Conservation (phyloP, 2,888 invertebrate species). For the Emmelina monodactyla region DNA sequence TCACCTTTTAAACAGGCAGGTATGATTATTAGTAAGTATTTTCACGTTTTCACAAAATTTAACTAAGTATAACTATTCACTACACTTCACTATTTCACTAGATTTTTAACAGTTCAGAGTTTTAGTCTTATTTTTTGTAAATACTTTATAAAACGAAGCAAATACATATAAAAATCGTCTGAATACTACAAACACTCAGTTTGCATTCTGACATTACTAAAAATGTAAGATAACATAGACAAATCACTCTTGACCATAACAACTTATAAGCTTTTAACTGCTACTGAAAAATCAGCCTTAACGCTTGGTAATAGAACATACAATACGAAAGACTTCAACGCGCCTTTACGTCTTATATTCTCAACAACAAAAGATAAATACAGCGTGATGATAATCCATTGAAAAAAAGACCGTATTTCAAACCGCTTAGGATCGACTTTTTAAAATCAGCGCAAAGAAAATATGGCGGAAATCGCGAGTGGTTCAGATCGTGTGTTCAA, state of each 20-base stretch:
- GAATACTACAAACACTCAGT: constrained; percentile 34
- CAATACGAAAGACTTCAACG: constrained; percentile 13
- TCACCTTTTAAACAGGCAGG: too few relatives aligned
- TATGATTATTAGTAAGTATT: background rate
- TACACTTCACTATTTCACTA: too few relatives aligned
- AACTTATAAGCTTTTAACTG: constrained; percentile 7
- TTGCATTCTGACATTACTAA: constrained; percentile 58
- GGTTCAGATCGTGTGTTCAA: too few relatives aligned
- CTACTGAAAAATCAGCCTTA: constrained; percentile 20
- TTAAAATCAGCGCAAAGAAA: too few relatives aligned
- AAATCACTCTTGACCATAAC: constrained; percentile 21
- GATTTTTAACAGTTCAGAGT: background rate
- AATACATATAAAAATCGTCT: too few relatives aligned
- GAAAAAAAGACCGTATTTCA: too few relatives aligned
- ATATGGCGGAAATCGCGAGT: constrained; percentile 10
- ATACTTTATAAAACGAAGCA: too few relatives aligned
- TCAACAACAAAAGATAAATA: constrained; percentile 36
- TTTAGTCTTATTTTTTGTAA: constrained; percentile 12
- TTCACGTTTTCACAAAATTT: background rate
- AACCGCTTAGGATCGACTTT: too few relatives aligned
- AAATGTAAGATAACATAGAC: constrained; percentile 52
- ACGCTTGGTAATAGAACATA: background rate
- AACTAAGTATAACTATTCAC: too few relatives aligned
- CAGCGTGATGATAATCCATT: too few relatives aligned
- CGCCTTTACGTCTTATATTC: constrained; percentile 20